phyloP scores from a whole-genome alignment of 2,797 vertebrate genomes.

The Chloroceryle amazona region DNA sequence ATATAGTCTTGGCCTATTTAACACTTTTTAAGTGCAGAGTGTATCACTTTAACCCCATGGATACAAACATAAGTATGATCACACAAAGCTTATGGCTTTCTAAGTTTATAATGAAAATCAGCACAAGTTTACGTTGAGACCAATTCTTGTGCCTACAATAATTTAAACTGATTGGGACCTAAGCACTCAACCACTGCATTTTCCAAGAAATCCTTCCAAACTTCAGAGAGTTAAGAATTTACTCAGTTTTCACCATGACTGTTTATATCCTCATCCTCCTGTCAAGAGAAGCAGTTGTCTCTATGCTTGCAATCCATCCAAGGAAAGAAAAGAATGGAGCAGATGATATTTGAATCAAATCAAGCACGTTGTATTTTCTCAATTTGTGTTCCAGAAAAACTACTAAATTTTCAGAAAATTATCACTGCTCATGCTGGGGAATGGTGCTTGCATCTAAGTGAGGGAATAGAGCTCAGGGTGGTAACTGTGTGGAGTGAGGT shows the following conservation, averaged over 20 bases:
- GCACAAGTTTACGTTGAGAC: neutral
- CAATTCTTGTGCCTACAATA: neutral
- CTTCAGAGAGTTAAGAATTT: neutral
- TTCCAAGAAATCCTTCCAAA: neutral
- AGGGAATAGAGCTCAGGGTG: neutral
- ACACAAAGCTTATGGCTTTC: neutral
- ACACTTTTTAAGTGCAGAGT: neutral
- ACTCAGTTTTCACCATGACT: neutral
- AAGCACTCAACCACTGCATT: neutral
- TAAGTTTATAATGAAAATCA: neutral
- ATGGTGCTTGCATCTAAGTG: neutral
- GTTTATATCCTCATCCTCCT: neutral
- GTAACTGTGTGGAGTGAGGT: neutral
- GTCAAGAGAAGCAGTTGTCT: neutral
- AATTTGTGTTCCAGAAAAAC: neutral
- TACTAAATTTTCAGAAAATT: neutral
- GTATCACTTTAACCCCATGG: neutral
- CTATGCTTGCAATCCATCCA: neutral
- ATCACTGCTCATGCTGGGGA: neutral
- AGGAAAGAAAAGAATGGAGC: neutral
- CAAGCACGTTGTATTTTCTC: neutral
- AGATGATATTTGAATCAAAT: neutral
- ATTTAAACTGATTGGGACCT: neutral
- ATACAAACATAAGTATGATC: neutral
- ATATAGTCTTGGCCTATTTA: neutral